These are phyloP conservation scores for Macrobrachium rosenbergii DNA, from an alignment of 1,140 invertebrate species.

Conservation along the genomic window DNA sequence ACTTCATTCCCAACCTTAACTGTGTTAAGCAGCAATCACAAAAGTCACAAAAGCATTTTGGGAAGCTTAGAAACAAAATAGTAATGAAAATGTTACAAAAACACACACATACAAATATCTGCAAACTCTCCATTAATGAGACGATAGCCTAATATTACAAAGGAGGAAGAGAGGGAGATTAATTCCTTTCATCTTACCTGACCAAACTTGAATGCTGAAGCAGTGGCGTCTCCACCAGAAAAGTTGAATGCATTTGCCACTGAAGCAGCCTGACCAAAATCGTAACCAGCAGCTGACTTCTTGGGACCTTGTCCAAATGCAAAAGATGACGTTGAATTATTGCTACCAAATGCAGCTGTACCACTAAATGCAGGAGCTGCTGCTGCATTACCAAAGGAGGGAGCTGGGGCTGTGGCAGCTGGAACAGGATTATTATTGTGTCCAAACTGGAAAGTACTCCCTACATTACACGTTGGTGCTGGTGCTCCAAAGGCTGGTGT, in stretches of 20 bases:
- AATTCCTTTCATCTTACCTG: constrained; percentile 44
- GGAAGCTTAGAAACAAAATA: too few relatives aligned
- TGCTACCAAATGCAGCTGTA: constrained; percentile 52
- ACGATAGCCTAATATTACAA: too few relatives aligned
- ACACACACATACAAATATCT: neutral
- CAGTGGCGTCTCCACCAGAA: neutral
- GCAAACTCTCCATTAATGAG: too few relatives aligned
- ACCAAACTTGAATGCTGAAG: constrained; percentile 57
- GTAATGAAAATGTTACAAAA: too few relatives aligned
- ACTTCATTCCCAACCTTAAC: too few relatives aligned
- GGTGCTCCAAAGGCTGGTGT: constrained; percentile 57
- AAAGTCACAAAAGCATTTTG: too few relatives aligned
- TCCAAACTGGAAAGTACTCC: constrained; percentile 58
- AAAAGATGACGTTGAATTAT: constrained; percentile 38
- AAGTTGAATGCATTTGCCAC: constrained; percentile 49
- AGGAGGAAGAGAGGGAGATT: too few relatives aligned
- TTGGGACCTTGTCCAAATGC: constrained; percentile 58
- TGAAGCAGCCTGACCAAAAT: constrained; percentile 59
- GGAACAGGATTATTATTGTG: constrained; percentile 44
- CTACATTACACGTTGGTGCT: constrained; percentile 45
- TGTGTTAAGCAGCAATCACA: too few relatives aligned
- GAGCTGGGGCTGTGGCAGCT: constrained; percentile 48
- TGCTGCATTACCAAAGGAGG: constrained; percentile 49
- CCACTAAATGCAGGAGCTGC: constrained; percentile 56
- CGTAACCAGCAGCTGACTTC: constrained; percentile 58